Conservation (phyloP, 2,797 vertebrate species). For the Schizopygopsis pylzovi region DNA sequence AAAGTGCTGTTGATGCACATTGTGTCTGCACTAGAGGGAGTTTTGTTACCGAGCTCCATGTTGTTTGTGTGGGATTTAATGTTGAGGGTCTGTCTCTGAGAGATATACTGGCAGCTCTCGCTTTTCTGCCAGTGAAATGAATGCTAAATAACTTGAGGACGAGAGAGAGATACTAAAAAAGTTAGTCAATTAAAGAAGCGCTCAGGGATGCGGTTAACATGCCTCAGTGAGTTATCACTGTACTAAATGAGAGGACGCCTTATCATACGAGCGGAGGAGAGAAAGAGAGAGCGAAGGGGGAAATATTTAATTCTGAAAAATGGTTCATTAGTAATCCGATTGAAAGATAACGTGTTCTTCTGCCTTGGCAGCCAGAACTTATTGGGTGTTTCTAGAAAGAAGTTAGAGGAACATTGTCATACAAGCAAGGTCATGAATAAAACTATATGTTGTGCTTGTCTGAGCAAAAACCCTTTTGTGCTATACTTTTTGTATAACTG, state of each 20-base stretch:
- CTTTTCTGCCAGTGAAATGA: conserved; percentile 49
- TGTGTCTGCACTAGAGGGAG: conserved; percentile 43
- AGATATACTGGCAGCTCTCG: conserved; percentile 58
- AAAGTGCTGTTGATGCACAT: conserved; percentile 48
- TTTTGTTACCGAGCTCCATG: conserved; percentile 35
- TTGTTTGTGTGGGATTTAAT: conserved; percentile 23
- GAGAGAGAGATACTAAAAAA: conserved; percentile 55
- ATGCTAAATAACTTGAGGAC: conserved; percentile 57
- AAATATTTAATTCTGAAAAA: conserved; percentile 51
- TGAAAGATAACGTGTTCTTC: conserved; percentile 46
- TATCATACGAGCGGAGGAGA: conserved; percentile 42
- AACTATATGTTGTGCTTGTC: background rate
- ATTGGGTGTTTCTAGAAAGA: conserved; percentile 4
- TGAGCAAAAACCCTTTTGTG: background rate
- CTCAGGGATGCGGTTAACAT: conserved; percentile 53
- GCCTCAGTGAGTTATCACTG: conserved; percentile 43
- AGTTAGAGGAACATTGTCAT: background rate
- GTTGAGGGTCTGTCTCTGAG: conserved; percentile 40
- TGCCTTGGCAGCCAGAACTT: conserved; percentile 31
- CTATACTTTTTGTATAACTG: too few species aligned
- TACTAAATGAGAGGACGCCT: conserved; percentile 28
- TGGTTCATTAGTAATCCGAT: conserved; percentile 47
- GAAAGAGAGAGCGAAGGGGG: conserved; percentile 5
- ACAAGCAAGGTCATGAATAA: conserved; percentile 21
- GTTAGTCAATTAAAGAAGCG: conserved; percentile 59